A percentile compares a stretch with the other conserved stretches of the same genome.
Evolutionary conservation across 1,140 invertebrate species (phyloP).

Genomic region (Cyrtorhinus lividipennis): DNA sequence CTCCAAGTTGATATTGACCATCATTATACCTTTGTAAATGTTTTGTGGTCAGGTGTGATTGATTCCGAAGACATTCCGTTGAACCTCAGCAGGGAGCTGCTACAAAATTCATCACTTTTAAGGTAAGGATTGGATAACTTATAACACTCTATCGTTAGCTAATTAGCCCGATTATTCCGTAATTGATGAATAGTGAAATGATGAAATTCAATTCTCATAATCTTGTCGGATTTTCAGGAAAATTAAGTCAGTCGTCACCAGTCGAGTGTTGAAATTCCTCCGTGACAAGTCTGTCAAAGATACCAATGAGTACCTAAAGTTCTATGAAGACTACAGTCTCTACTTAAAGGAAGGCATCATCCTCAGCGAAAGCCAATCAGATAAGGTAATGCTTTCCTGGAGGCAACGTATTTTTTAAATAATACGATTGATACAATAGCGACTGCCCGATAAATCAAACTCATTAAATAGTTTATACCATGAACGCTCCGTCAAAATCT

Average conservation of each 20-base stretch:
- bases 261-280: conserved; percentile 71
- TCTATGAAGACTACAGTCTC: conserved; percentile 82
- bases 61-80: conserved; percentile 97
- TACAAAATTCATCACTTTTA: conserved; percentile 87
- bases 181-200: neutral
- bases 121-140: conserved; percentile 53
- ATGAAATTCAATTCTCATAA: neutral
- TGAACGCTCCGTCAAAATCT: too few relatives aligned
- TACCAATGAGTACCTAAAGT: conserved; percentile 61
- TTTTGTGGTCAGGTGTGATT: conserved; percentile 56
- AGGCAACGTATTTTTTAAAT: too few relatives aligned
- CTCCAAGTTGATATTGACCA: too few relatives aligned
- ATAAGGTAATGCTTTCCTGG: conserved; percentile 50
- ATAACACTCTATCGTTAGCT: too few relatives aligned
- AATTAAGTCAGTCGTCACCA: conserved; percentile 69
- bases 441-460: too few relatives aligned
- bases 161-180: too few relatives aligned
- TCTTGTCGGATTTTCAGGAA: conserved; percentile 42
- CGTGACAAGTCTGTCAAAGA: conserved; percentile 74
- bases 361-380: conserved; percentile 54
- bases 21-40: too few relatives aligned
- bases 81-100: conserved; percentile 86
- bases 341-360: conserved; percentile 95
- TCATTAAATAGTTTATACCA: too few relatives aligned
- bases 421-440: too few relatives aligned